Evolutionary conservation across 2,113 vertebrate species (phyloP), one percentile per base, ranked within the genome.

Genomic region (Psilopogon haemacephalus): DNA sequence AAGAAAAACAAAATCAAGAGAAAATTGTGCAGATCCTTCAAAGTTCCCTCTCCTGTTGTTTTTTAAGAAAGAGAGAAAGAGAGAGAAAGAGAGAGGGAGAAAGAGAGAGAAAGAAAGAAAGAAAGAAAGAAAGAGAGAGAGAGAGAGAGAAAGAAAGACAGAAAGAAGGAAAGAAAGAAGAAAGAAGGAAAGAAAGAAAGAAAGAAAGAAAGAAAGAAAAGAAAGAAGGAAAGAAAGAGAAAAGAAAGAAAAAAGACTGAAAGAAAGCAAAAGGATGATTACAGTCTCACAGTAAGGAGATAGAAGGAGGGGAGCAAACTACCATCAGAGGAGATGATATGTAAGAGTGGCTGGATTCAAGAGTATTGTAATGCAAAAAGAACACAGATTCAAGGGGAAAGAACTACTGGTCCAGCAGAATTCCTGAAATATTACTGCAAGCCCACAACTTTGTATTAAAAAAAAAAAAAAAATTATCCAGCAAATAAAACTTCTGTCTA

Each of bases 401-500:
- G 18, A 88, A 54, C 46, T 69, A 65, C 93, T 30, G 74, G 64
- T 77, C 71, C 79, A 71, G 68, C n/a, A 91, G 79, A 91, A 94
- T 96, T 95, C 91, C 82, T 84, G 54, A 87, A 94, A 91, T 94
- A 87, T 64, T 94, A 83, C 72, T 54, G 35, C 58, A 91, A 94
- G 71, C 55, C 84, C 84, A 86, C 70, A 93, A 62, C 87, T 86
- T 85, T 59, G 69, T 91, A n/a, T 84, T 78, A 65, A 68, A 91
- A 85, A 59, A 20, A 0, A 76, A 12, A 17, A 44, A 40, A 11
- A 9, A 44, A 44, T n/a, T n/a, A n/a, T 44, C 48, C 23, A 92
- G 87, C 77, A 94, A 94, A 96, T 94, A 92, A 92, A 93, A 94
- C 81, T 93, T 96, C 77, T 42, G 91, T 87, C 94, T 95, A 87